Base-by-base conservation (phyloP, 1,140 invertebrate species). In the Drosophila takahashii region DNA sequence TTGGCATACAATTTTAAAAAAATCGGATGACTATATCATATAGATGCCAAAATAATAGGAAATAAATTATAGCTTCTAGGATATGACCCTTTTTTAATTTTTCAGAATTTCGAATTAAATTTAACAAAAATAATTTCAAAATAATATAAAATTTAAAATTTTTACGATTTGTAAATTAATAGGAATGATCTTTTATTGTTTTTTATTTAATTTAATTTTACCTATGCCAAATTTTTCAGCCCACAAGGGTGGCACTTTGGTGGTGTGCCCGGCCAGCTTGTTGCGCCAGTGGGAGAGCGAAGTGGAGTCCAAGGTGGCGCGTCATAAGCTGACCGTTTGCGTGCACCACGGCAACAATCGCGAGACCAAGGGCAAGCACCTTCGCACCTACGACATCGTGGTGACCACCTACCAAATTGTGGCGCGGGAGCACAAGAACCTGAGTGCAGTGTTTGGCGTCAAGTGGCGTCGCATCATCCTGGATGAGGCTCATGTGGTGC, bases 401-500 rank as follows among this genome's bases (percentile, higher is more conserved):
- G 93, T 96, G n/a, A 97, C 96, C n/a, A 96, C 96, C 0, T 97
- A 96, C 74, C 93, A 95, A 32, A 94, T 96, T 42, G 91, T 96
- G 29, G 92, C 92, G 6, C 92, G 94, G 11, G 95, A 96, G 81
- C 90, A 81, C 34, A 93, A 93, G 37, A 83, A 73, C 15, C 57
- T 65, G 2, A 80, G 85, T 26, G 89, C 90, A 0, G 18, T 92
- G n/a, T 90, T 81, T 71, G 66, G 77, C 5, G 80, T 92, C 4
- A 90, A 81, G 50, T 99, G 98, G 98, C 94, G 96, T 6, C 93
- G 98, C 56, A 95, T 98, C 11, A 96, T 99, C 71, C 91, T 99
- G 9, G 98, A 99, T 93, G 98, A 99, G 93, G 98, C 96, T 0
- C 98, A 99, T 92, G 93, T 95, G 5, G 96, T 99, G 6, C 95